These are phyloP conservation scores for Mesochorus sp. DNA, from an alignment of 2,888 invertebrate species.

Conservation along the genomic window DNA sequence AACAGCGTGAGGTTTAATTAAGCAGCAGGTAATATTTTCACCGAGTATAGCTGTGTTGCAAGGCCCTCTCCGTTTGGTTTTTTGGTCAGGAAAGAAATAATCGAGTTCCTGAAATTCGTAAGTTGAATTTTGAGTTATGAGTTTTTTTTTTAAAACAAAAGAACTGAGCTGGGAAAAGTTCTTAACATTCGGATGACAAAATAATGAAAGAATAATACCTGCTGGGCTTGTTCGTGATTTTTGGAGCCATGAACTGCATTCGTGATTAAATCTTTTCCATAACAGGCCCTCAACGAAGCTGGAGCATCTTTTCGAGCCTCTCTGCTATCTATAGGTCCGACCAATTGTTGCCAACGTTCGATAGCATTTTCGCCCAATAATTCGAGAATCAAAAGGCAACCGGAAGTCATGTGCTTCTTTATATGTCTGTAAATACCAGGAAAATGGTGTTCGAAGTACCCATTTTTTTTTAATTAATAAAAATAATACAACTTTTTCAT, in stretches of 20 bases:
- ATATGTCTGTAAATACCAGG: slow-evolving; percentile 83
- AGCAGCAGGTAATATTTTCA: slow-evolving; percentile 89
- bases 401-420: slow-evolving; percentile 86
- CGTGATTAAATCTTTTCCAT: slow-evolving; percentile 86
- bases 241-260: slow-evolving; percentile 89
- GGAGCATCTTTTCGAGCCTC: slow-evolving; percentile 84
- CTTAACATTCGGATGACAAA: not conserved
- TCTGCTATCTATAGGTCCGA: slow-evolving; percentile 86
- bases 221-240: slow-evolving; percentile 83
- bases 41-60: slow-evolving; percentile 84
- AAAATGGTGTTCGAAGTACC: slow-evolving; percentile 2
- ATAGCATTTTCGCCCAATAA: slow-evolving; percentile 89
- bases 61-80: slow-evolving; percentile 80
- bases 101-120: slow-evolving; percentile 83
- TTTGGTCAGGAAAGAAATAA: slow-evolving; percentile 85
- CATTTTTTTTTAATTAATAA: too few relatives aligned
- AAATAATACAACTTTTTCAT: too few relatives aligned
- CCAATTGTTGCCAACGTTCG: slow-evolving; percentile 83
- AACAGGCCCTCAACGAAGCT: slow-evolving; percentile 86
- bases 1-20: slow-evolving; percentile 95
- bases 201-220: slow-evolving; percentile 79
- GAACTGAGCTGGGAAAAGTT: not conserved
- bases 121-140: too few relatives aligned
- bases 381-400: slow-evolving; percentile 88
- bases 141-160: too few relatives aligned